A percentile compares a stretch with the other conserved stretches of the same genome.
Conservation (phyloP, 2,888 invertebrate species). For the Microctonus brassicae region DNA sequence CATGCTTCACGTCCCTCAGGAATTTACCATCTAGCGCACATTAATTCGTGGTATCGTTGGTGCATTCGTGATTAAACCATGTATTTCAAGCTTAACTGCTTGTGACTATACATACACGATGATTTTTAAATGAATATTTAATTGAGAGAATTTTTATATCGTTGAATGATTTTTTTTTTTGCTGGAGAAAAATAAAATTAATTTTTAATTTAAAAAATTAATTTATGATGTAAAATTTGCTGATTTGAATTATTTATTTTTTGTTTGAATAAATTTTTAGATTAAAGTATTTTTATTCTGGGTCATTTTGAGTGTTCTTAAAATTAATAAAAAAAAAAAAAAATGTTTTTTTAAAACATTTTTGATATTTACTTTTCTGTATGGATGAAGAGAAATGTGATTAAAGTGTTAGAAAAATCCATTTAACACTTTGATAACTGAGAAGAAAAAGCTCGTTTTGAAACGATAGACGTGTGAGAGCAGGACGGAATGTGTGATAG, state of each 20-base stretch:
- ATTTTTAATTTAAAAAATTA: too few species aligned
- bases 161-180: neutral
- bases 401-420: neutral
- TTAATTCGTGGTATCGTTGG: conserved; percentile 44
- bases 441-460: neutral
- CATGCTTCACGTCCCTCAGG: conserved; percentile 33
- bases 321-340: too few species aligned
- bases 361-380: neutral
- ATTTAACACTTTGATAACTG: neutral
- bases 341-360: neutral
- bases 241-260: too few species aligned
- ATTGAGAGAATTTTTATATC: neutral
- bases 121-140: neutral
- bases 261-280: too few species aligned
- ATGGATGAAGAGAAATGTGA: neutral
- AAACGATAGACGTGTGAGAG: neutral
- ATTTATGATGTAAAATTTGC: too few species aligned
- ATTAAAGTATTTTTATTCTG: too few species aligned
- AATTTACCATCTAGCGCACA: conserved; percentile 35
- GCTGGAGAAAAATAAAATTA: neutral
- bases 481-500: neutral
- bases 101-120: conserved; percentile 10
- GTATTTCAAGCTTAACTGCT: conserved; percentile 20
- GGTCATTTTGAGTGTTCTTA: too few species aligned
- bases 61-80: conserved; percentile 42